Percentiles rank a stretch among this genome's conserved stretches.
These are phyloP conservation scores for Drosophila sordidapex DNA, from an alignment of 2,888 invertebrate genomes.

Conservation along the genomic window DNA sequence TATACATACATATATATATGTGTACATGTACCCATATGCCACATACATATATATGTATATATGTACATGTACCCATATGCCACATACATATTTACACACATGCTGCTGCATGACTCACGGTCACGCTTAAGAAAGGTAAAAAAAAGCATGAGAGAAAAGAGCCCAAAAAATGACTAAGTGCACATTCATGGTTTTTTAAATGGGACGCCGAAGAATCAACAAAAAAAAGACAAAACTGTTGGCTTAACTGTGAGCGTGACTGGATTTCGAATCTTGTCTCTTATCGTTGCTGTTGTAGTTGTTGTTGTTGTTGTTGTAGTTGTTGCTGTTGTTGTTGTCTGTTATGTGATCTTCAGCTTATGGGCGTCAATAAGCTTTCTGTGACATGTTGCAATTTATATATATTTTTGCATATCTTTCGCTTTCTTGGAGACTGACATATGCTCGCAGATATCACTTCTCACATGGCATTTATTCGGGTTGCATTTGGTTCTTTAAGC, in stretches of 20 bases:
- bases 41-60: constrained; percentile 23
- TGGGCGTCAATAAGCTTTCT: constrained; percentile 43
- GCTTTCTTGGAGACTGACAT: constrained; percentile 24
- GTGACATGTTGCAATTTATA: constrained; percentile 14
- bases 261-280: constrained; percentile 42
- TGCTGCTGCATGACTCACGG: constrained; percentile 64
- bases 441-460: constrained; percentile 53
- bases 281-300: constrained; percentile 7
- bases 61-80: not conserved
- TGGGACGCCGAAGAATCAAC: constrained; percentile 52
- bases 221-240: constrained; percentile 40
- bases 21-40: constrained; percentile 4
- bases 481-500: constrained; percentile 29
- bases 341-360: constrained; percentile 19
- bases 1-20: not conserved
- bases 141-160: constrained; percentile 54
- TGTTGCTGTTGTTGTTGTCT: constrained; percentile 18
- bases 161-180: constrained; percentile 68
- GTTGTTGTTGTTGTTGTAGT: constrained; percentile 8
- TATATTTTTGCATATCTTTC: constrained; percentile 22
- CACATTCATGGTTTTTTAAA: constrained; percentile 75
- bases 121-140: constrained; percentile 57
- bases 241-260: constrained; percentile 52
- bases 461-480: constrained; percentile 59
- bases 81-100: constrained; percentile 18